Evolutionary conservation across 2,113 vertebrate genomes (phyloP).

Genomic region (Dasyornis broadbenti): DNA sequence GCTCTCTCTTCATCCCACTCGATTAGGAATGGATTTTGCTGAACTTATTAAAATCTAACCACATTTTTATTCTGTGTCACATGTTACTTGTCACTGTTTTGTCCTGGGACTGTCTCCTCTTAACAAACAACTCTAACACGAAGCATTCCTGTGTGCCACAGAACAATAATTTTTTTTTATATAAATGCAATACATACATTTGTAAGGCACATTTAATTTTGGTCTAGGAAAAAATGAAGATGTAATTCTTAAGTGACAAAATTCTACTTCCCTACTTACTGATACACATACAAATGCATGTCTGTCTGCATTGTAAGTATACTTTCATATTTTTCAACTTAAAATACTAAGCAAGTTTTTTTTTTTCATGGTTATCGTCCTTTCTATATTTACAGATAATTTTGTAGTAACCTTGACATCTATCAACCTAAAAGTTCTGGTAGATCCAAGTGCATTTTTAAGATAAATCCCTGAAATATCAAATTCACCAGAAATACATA

Average conservation of each 20-base stretch:
- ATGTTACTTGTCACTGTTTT: neutral
- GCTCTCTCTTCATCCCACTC: slow-evolving; percentile 65
- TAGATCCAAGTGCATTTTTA: neutral
- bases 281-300: neutral
- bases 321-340: neutral
- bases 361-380: neutral
- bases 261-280: neutral
- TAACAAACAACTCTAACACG: neutral
- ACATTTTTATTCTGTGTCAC: neutral
- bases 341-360: neutral
- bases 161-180: neutral
- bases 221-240: neutral
- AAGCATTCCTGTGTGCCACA: neutral
- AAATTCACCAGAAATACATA: neutral
- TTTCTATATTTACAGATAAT: neutral
- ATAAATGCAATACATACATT: neutral
- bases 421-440: neutral
- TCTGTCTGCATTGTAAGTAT: neutral
- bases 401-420: neutral
- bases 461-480: neutral
- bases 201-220: neutral
- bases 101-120: neutral
- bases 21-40: neutral
- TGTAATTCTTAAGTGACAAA: neutral
- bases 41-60: neutral